Evolutionary conservation across 2,113 vertebrate genomes (phyloP).

Genomic region (Channa maculata): DNA sequence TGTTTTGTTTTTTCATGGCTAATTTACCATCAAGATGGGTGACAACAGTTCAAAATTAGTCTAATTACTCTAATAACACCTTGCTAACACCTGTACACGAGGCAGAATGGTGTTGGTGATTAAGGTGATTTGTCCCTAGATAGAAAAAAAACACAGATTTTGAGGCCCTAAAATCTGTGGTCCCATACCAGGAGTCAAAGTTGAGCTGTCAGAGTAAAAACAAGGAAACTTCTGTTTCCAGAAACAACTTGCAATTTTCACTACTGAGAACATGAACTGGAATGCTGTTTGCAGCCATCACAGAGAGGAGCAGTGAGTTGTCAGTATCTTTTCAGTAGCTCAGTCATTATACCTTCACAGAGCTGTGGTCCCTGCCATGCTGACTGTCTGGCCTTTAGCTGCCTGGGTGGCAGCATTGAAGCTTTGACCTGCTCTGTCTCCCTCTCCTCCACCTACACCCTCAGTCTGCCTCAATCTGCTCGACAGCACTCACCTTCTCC

Average conservation of each 20-base stretch:
- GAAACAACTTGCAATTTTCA: too few species aligned
- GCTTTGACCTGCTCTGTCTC: slow-evolving; percentile 69
- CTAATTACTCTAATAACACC: too few species aligned
- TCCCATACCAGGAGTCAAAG: too few species aligned
- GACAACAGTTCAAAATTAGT: too few species aligned
- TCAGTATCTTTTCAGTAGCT: slow-evolving; percentile 36
- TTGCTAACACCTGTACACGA: not conserved
- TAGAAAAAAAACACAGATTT: too few species aligned
- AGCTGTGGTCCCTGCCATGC: slow-evolving; percentile 66
- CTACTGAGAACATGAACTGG: slow-evolving; percentile 3
- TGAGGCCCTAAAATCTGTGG: too few species aligned
- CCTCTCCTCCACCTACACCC: slow-evolving; percentile 51
- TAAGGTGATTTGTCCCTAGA: too few species aligned
- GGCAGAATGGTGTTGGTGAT: too few species aligned
- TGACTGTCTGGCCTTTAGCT: slow-evolving; percentile 75
- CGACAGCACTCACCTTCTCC: slow-evolving; percentile 62
- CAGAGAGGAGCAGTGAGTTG: slow-evolving; percentile 20
- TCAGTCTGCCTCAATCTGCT: slow-evolving; percentile 54
- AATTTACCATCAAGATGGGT: too few species aligned
- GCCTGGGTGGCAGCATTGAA: slow-evolving; percentile 67
- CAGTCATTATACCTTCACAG: slow-evolving; percentile 56
- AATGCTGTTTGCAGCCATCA: slow-evolving; percentile 30
- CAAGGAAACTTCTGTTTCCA: too few species aligned
- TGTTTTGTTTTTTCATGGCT: too few species aligned
- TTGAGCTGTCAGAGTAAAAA: too few species aligned